phyloP scores from a whole-genome alignment of 2,888 invertebrate species.

The Apomyelois bistriatella region DNA sequence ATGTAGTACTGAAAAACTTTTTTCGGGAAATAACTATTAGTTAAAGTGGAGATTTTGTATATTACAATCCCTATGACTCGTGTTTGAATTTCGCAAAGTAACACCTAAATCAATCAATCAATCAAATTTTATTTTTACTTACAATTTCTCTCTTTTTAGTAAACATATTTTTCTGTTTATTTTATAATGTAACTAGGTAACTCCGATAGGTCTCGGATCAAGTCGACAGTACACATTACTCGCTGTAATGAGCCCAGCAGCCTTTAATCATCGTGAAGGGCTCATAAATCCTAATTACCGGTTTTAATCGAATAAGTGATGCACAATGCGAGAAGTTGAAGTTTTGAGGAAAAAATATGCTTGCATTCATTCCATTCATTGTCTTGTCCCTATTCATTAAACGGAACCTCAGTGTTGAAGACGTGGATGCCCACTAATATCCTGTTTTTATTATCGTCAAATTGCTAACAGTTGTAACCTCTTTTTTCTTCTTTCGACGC shows the following conservation, averaged over 20 bases:
- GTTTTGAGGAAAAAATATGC: background rate
- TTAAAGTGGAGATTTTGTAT: too few species aligned
- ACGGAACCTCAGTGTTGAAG: too few species aligned
- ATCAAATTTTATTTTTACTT: background rate
- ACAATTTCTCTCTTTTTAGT: background rate
- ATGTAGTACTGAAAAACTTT: too few species aligned
- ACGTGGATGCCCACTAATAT: too few species aligned
- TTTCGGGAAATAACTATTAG: too few species aligned
- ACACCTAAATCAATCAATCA: too few species aligned
- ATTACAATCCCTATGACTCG: too few species aligned
- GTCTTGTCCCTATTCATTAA: too few species aligned
- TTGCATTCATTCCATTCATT: background rate
- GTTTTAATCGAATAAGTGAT: background rate
- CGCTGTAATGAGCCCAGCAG: background rate
- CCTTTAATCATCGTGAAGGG: background rate
- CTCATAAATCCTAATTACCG: constrained; percentile 1
- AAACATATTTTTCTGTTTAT: background rate
- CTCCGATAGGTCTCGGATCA: background rate
- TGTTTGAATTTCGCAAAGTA: too few species aligned
- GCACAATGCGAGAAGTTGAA: background rate
- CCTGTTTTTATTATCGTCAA: too few species aligned
- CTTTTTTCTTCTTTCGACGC: too few species aligned
- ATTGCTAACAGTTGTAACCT: too few species aligned
- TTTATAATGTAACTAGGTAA: background rate
- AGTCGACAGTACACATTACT: constrained; percentile 1